These are phyloP conservation scores for Murina feae DNA, from an alignment of 2,113 vertebrate species.

Conservation along the genomic window DNA sequence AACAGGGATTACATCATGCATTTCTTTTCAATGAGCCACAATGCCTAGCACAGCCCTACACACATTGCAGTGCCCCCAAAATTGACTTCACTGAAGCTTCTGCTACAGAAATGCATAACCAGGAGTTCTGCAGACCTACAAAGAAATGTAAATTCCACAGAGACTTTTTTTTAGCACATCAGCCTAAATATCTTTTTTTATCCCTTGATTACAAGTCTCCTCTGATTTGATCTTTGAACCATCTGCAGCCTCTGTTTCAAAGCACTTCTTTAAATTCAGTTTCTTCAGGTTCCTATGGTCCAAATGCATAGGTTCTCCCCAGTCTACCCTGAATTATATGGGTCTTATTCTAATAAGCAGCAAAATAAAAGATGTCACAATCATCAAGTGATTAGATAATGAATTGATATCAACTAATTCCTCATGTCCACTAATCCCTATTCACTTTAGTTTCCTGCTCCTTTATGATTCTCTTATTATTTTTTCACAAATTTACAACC, in stretches of 20 bases:
- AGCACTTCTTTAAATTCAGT: not conserved
- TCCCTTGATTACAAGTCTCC: not conserved
- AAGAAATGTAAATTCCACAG: constrained; percentile 14
- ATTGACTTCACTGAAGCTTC: not conserved
- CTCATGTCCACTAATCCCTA: not conserved
- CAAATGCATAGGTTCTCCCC: not conserved
- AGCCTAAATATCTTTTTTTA: not conserved
- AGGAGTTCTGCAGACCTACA: not conserved
- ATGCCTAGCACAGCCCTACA: not conserved
- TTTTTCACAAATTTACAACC: not conserved
- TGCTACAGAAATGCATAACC: not conserved
- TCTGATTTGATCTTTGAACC: not conserved
- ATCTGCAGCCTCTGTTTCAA: not conserved
- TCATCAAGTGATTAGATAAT: not conserved
- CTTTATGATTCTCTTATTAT: not conserved
- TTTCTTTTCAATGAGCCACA: not conserved
- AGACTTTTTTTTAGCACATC: not conserved
- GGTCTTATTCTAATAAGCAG: not conserved
- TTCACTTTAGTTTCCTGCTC: not conserved
- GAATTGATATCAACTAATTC: not conserved
- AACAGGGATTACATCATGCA: not conserved
- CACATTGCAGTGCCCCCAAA: not conserved
- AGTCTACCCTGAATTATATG: not conserved
- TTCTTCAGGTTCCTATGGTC: not conserved
- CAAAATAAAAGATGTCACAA: not conserved